Base-by-base conservation (phyloP, 2,797 vertebrate genomes). In the Sebastes paucispinis region DNA sequence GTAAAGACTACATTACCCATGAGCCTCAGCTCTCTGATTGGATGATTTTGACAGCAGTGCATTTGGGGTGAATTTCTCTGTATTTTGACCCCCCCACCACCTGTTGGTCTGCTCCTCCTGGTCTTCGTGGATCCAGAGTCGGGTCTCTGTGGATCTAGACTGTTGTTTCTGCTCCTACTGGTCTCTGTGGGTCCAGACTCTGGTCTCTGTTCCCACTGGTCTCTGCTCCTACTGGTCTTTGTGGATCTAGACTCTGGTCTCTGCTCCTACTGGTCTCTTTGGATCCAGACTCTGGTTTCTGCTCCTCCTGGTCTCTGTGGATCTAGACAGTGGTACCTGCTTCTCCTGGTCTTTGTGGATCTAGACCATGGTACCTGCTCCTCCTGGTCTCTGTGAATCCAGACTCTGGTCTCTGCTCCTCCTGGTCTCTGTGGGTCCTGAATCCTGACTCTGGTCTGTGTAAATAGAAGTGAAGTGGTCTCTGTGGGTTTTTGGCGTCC, bases 391-490 rank as follows among this genome's bases (percentile, higher is more conserved):
- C 25, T 18, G 8, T 8, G 25, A 39, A 14, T 65, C 32, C n/a
- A 3, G 60, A 20, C 13, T 5, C 52, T 11, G 63, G 32, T 39
- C 34, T 32, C 54, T 32, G 57, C n/a, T 18, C 18, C 47, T 55
- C 11, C 59, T 12, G 29, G 60, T 34, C 62, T 25, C 16, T 52
- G 65, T 24, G 8, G 67, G 34, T 36, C 39, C 25, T 0, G 65
- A 29, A 27, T 36, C 39, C 32, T 0, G 65, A 29, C 25, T 54
- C 69, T 59, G 58, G 58, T 60, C 24, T 73, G 54, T 92, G 90
- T 90, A 92, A 86, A 93, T 88, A 91, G 72, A 50, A 55, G 43
- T 85, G 75, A 73, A 29, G 39, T 59, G 68, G 77, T 86, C 69
- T 77, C 54, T 79, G 71, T 87, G 31, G 20, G 20, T 54, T 73